A percentile compares a stretch with the other conserved stretches of the same genome.
phyloP scores from a whole-genome alignment of 1,140 invertebrate species.

The Drosophila willistoni region DNA sequence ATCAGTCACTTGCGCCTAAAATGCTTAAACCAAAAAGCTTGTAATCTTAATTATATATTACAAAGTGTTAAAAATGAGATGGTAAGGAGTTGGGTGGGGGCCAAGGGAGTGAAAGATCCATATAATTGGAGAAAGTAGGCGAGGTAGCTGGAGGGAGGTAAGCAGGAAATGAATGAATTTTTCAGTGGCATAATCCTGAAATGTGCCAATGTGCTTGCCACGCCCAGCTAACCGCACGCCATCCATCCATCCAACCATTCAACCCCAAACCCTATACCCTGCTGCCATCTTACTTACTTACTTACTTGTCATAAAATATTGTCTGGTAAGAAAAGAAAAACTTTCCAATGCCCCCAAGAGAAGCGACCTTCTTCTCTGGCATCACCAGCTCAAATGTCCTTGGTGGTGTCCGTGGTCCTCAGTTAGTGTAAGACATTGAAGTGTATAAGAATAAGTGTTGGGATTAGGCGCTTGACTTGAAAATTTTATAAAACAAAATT shows the following conservation, averaged over 20 bases:
- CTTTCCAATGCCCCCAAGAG: slow-evolving; percentile 67
- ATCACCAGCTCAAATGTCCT: neutral
- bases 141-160: neutral
- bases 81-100: too few species aligned
- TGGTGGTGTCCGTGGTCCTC: slow-evolving; percentile 20
- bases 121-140: too few species aligned
- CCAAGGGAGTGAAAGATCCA: too few species aligned
- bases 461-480: slow-evolving; percentile 81
- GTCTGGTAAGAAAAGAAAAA: slow-evolving; percentile 78
- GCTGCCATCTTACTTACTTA: slow-evolving; percentile 5
- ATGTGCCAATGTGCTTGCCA: slow-evolving; percentile 75
- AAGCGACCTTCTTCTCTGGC: slow-evolving; percentile 37
- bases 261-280: neutral
- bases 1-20: slow-evolving; percentile 71
- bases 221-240: slow-evolving; percentile 42
- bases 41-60: slow-evolving; percentile 82
- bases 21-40: slow-evolving; percentile 71
- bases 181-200: slow-evolving; percentile 77
- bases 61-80: slow-evolving; percentile 66
- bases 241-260: slow-evolving; percentile 17
- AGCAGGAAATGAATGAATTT: slow-evolving; percentile 78
- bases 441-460: slow-evolving; percentile 82
- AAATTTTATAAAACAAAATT: slow-evolving; percentile 82
- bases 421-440: slow-evolving; percentile 75
- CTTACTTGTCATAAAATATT: slow-evolving; percentile 79